These are phyloP conservation scores for Xenentodon cancila DNA, from an alignment of 2,797 vertebrate genomes.

Conservation along the genomic window DNA sequence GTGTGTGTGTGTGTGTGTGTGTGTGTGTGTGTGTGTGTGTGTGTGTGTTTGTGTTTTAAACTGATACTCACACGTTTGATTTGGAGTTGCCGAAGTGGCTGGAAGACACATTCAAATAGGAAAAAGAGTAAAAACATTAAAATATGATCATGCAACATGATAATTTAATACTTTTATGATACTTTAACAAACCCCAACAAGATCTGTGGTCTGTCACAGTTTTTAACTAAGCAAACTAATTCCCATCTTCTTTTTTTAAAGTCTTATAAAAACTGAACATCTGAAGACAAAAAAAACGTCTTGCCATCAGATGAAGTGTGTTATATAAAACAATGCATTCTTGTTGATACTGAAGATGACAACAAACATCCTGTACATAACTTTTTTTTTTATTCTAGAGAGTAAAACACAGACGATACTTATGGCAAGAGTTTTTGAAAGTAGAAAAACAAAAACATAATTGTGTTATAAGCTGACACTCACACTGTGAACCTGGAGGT, in stretches of 20 bases:
- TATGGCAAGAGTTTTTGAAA: not conserved
- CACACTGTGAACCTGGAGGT: not conserved
- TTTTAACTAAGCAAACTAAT: not conserved
- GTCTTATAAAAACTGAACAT: too few relatives aligned
- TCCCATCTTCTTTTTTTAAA: too few relatives aligned
- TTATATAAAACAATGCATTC: too few relatives aligned
- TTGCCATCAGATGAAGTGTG: too few relatives aligned
- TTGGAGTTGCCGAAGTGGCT: accelerated
- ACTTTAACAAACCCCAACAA: not conserved
- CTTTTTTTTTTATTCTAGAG: too few relatives aligned
- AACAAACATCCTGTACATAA: too few relatives aligned
- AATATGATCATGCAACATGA: not conserved
- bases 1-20: too few relatives aligned
- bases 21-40: too few relatives aligned
- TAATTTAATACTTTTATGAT: not conserved
- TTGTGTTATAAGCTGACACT: slow-evolving; percentile 22
- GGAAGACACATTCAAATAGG: not conserved
- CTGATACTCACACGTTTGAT: slow-evolving; percentile 29
- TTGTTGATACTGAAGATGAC: too few relatives aligned
- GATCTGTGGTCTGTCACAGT: not conserved
- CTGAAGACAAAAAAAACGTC: too few relatives aligned
- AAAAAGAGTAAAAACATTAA: slow-evolving; percentile 11
- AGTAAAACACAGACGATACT: too few relatives aligned
- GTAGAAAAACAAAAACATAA: not conserved
- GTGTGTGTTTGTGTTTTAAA: too few relatives aligned